These are phyloP conservation scores for Dromas ardeola DNA, from an alignment of 2,113 vertebrate species.

Conservation along the genomic window DNA sequence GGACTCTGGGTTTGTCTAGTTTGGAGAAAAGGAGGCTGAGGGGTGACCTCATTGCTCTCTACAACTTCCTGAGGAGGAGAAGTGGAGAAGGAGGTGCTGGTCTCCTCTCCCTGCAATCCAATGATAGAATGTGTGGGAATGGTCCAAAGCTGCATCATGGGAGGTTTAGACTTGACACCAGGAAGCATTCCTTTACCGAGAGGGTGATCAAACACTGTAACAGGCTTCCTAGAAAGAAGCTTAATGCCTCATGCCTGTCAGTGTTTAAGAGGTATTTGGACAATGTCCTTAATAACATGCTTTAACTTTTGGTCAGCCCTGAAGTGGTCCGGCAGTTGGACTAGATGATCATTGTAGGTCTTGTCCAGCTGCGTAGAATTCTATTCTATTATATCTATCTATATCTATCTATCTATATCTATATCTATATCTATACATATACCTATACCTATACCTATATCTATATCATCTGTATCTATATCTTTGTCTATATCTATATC, in stretches of 20 bases:
- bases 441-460: background rate
- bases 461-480: background rate
- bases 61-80: background rate
- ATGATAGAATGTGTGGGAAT: accelerated
- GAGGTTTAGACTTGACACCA: background rate
- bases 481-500: too few relatives aligned
- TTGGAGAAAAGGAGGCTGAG: background rate
- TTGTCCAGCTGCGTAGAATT: background rate
- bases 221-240: background rate
- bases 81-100: background rate
- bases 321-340: background rate
- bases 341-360: background rate
- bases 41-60: background rate
- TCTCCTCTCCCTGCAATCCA: background rate
- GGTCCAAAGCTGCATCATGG: accelerated
- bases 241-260: accelerated
- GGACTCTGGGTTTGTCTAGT: background rate
- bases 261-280: background rate
- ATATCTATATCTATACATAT: too few relatives aligned
- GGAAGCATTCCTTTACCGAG: accelerated
- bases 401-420: background rate
- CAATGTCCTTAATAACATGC: background rate
- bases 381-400: background rate
- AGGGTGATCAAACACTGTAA: background rate
- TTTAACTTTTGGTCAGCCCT: background rate